Conservation (phyloP, 1,140 invertebrate species). For the Bombus polaris region DNA sequence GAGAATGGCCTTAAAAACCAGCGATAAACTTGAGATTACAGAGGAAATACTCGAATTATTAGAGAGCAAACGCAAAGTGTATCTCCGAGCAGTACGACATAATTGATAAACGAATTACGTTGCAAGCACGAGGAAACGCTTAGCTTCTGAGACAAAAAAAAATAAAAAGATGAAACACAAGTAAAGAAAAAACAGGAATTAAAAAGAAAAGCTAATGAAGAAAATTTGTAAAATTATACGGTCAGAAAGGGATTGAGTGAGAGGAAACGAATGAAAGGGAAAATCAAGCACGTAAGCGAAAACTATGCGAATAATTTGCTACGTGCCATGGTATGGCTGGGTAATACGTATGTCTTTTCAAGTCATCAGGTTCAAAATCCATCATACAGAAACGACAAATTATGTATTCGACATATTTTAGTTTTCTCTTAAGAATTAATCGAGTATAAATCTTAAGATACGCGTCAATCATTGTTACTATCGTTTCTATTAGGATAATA, state of each 20-base stretch:
- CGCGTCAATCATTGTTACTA: slow-evolving; percentile 47
- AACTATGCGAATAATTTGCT: slow-evolving; percentile 31
- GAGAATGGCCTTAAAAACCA: slow-evolving; percentile 62
- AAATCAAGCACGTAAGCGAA: slow-evolving; percentile 20
- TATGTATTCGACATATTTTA: slow-evolving; percentile 17
- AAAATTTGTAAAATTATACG: slow-evolving; percentile 48
- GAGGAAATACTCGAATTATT: slow-evolving; percentile 34
- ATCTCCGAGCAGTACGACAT: slow-evolving; percentile 34
- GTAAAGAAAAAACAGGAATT: neutral
- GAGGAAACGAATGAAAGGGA: slow-evolving; percentile 44
- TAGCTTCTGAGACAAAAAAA: slow-evolving; percentile 21
- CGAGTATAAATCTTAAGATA: slow-evolving; percentile 30
- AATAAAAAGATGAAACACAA: neutral
- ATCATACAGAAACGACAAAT: slow-evolving; percentile 14
- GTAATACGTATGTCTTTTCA: slow-evolving; percentile 15
- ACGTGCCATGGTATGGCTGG: slow-evolving; percentile 11
- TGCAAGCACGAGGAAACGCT: slow-evolving; percentile 1
- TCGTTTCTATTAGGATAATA: slow-evolving; percentile 24
- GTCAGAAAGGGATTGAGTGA: slow-evolving; percentile 25
- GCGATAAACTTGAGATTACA: slow-evolving; percentile 48
- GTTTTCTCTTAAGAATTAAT: slow-evolving; percentile 33
- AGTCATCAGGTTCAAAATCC: slow-evolving; percentile 23
- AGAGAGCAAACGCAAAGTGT: slow-evolving; percentile 37
- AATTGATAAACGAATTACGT: slow-evolving; percentile 3
- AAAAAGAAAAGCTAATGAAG: neutral